Evolutionary conservation across 2,113 vertebrate species (phyloP).

Genomic region (Elephantulus edwardii): DNA sequence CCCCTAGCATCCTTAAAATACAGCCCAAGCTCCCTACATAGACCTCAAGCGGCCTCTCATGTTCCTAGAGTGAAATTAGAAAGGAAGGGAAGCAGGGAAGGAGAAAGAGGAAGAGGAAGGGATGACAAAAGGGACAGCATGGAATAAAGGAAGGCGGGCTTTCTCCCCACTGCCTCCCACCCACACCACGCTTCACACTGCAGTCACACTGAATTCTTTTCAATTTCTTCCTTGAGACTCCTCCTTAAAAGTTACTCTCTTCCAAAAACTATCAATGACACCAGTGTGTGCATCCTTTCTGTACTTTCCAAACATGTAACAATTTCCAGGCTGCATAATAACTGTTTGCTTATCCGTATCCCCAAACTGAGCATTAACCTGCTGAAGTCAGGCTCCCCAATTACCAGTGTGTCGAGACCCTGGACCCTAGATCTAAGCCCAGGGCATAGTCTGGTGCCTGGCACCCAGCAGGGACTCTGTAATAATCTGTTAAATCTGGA

Average conservation of each 20-base stretch:
- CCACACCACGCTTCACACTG: background rate
- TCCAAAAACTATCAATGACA: background rate
- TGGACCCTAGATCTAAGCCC: background rate
- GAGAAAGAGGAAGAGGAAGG: background rate
- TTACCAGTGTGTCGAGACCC: too few species aligned
- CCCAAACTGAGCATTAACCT: background rate
- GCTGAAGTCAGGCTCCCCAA: background rate
- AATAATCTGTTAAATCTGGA: background rate
- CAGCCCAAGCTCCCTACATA: background rate
- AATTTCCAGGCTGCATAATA: background rate
- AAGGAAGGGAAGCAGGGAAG: background rate
- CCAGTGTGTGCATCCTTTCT: background rate
- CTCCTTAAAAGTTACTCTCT: background rate
- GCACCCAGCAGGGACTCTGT: background rate
- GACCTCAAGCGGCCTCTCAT: background rate
- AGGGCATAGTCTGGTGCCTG: background rate
- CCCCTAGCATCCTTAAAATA: background rate
- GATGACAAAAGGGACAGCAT: background rate
- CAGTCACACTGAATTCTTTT: background rate
- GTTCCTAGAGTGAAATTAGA: conserved; percentile 1
- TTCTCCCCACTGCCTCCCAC: background rate
- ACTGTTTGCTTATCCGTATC: background rate
- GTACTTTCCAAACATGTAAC: background rate
- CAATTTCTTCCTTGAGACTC: background rate
- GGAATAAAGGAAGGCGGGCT: background rate